Conservation (phyloP, 1,140 invertebrate genomes). For the Penaeus chinensis region DNA sequence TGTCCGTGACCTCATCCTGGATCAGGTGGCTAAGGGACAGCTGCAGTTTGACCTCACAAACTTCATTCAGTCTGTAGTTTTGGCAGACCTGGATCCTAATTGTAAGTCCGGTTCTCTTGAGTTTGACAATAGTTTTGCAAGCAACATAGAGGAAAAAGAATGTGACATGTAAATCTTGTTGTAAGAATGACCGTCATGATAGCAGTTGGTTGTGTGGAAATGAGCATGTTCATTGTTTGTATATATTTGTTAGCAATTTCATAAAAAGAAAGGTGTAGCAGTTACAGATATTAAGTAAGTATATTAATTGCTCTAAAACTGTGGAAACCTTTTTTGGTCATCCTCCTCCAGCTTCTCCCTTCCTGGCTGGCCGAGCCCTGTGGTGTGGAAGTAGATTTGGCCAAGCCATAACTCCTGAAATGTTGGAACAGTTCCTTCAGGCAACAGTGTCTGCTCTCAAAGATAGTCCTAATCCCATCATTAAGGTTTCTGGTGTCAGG, state of each 20-base stretch:
- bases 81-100: slow-evolving; percentile 69
- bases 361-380: slow-evolving; percentile 79
- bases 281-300: no score
- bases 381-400: slow-evolving; percentile 79
- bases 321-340: not conserved
- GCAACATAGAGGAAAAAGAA: no score
- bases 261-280: no score
- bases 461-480: slow-evolving; percentile 71
- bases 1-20: slow-evolving; percentile 70
- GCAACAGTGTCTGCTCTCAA: slow-evolving; percentile 75
- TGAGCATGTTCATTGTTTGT: not conserved
- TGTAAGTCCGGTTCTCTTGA: slow-evolving; percentile 66
- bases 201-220: not conserved
- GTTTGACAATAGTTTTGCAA: not conserved
- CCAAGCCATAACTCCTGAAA: slow-evolving; percentile 72
- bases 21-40: slow-evolving; percentile 71
- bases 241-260: not conserved
- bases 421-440: slow-evolving; percentile 75
- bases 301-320: no score
- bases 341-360: slow-evolving; percentile 71
- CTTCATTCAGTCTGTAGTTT: slow-evolving; percentile 74
- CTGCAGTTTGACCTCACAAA: slow-evolving; percentile 77
- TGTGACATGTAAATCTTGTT: slow-evolving; percentile 8
- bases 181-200: not conserved
- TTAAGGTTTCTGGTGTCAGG: slow-evolving; percentile 71